A percentile compares a stretch with the other conserved stretches of the same genome.
Conservation (phyloP, 2,113 vertebrate genomes). For the Brachypodius melanocephalos region DNA sequence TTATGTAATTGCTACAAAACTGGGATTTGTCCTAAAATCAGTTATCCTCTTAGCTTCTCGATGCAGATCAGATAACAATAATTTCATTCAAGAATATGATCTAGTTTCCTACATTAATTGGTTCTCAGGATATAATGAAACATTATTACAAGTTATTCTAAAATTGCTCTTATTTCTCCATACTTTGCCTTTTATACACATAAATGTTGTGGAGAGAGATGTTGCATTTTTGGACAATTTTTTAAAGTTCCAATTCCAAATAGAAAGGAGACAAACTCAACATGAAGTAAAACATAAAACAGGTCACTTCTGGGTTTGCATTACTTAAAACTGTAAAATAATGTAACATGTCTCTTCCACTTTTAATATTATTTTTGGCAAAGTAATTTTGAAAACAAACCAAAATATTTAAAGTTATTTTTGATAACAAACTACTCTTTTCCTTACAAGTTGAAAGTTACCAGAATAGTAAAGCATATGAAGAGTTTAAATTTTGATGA, state of each 20-base stretch:
- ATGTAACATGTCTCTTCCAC: neutral
- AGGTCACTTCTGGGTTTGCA: neutral
- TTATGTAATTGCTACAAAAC: neutral
- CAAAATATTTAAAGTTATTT: neutral
- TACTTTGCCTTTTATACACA: neutral
- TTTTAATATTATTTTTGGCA: neutral
- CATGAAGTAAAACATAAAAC: neutral
- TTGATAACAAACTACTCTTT: neutral
- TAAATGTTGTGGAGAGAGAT: neutral
- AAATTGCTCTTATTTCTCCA: neutral
- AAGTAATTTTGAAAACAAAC: neutral
- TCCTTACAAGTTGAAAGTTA: neutral
- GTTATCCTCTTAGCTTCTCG: neutral
- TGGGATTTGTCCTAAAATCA: neutral
- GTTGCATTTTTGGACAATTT: neutral
- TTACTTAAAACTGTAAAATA: neutral
- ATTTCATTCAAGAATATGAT: neutral
- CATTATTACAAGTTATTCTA: neutral
- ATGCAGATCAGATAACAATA: neutral
- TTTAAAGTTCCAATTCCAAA: neutral
- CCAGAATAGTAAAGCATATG: neutral
- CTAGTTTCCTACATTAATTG: neutral
- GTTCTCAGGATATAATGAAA: neutral
- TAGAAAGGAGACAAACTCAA: neutral
- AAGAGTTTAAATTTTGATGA: neutral